Evolutionary conservation across 2,797 vertebrate genomes (phyloP).

Genomic region (Anguilla pacifica): DNA sequence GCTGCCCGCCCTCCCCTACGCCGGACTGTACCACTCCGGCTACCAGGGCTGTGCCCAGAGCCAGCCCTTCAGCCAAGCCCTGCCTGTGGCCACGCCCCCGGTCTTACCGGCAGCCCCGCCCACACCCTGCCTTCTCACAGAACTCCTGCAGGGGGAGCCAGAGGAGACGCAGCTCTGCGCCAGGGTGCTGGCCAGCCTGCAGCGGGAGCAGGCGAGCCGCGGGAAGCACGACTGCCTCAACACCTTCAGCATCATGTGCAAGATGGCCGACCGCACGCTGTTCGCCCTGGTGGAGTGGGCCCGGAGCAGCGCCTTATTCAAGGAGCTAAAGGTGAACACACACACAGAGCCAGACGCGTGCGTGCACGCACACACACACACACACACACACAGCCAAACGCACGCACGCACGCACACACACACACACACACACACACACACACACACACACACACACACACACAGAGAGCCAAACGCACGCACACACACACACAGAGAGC

Average conservation of each 20-base stretch:
- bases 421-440: background rate
- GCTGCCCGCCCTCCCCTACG: constrained; percentile 49
- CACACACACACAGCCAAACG: background rate
- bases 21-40: constrained; percentile 47
- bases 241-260: constrained; percentile 83
- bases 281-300: constrained; percentile 82
- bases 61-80: constrained; percentile 54
- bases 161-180: constrained; percentile 73
- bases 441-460: background rate
- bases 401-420: background rate
- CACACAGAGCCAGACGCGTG: background rate
- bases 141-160: constrained; percentile 72
- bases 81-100: constrained; percentile 31
- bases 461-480: background rate
- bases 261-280: constrained; percentile 80
- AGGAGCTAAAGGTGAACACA: constrained; percentile 74
- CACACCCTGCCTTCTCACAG: constrained; percentile 57
- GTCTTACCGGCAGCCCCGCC: background rate
- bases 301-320: constrained; percentile 75
- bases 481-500: too few relatives aligned
- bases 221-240: constrained; percentile 79
- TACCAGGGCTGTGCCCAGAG: constrained; percentile 55
- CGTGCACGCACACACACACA: background rate
- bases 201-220: constrained; percentile 74
- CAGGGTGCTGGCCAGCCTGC: constrained; percentile 74